Conservation (phyloP, 1,140 invertebrate species). For the Drosophila busckii region DNA sequence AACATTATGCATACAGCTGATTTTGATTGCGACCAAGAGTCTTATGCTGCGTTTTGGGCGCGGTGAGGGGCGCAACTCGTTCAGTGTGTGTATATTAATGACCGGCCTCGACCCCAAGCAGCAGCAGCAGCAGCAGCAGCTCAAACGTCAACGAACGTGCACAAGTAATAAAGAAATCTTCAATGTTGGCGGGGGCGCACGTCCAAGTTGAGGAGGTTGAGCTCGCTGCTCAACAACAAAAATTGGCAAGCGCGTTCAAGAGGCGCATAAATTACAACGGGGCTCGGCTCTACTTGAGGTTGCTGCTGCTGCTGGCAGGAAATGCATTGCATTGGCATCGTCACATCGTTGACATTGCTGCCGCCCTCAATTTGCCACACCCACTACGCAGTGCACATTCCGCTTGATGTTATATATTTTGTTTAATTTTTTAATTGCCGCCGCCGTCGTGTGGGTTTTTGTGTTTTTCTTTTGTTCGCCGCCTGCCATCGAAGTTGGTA, state of each 20-base stretch:
- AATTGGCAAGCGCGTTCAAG: conserved; percentile 72
- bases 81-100: conserved; percentile 73
- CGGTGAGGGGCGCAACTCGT: conserved; percentile 18
- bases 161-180: conserved; percentile 77
- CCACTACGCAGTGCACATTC: conserved; percentile 9
- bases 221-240: conserved; percentile 39
- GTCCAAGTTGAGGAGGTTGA: conserved; percentile 14
- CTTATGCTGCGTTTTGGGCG: conserved; percentile 4
- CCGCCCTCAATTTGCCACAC: conserved; percentile 15
- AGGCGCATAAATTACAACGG: conserved; percentile 67
- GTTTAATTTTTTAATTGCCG: conserved; percentile 71
- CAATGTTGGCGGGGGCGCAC: conserved; percentile 58
- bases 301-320: conserved; percentile 38
- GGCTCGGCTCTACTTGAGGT: conserved; percentile 14
- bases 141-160: conserved; percentile 53
- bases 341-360: conserved; percentile 55
- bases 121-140: conserved; percentile 5
- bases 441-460: conserved; percentile 7
- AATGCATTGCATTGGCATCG: conserved; percentile 40
- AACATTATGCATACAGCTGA: conserved; percentile 75
- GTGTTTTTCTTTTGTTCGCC: conserved; percentile 31
- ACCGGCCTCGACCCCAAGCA: conserved; percentile 73
- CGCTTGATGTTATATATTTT: conserved; percentile 23
- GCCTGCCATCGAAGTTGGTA: conserved; percentile 44
- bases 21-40: conserved; percentile 46